Percentiles rank a stretch among this genome's conserved stretches.
Evolutionary conservation across 2,797 vertebrate species (phyloP).

Genomic region (Pempheris klunzingeri): DNA sequence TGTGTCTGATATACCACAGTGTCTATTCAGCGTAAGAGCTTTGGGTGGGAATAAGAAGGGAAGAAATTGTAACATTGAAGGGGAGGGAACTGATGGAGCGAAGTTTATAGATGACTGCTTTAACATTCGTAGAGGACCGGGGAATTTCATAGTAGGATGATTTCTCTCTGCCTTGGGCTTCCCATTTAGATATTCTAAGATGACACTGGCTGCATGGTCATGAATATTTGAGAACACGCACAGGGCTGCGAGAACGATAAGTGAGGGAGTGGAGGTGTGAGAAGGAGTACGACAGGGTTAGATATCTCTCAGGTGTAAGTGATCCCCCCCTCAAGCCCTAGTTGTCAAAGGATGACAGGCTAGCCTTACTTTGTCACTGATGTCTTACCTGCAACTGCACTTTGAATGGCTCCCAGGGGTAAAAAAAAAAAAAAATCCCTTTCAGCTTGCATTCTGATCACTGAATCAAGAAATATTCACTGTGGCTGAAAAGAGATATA

Average conservation of each 20-base stretch:
- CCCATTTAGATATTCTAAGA: slow-evolving; percentile 76
- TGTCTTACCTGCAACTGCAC: slow-evolving; percentile 56
- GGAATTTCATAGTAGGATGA: slow-evolving; percentile 75
- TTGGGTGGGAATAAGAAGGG: slow-evolving; percentile 47
- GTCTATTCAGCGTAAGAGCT: slow-evolving; percentile 26
- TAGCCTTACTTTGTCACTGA: slow-evolving; percentile 60
- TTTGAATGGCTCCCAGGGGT: slow-evolving; percentile 46
- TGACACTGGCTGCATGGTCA: slow-evolving; percentile 70
- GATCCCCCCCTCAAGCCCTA: slow-evolving; percentile 56
- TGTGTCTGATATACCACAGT: slow-evolving; percentile 21
- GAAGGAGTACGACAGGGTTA: slow-evolving; percentile 48
- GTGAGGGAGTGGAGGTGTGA: slow-evolving; percentile 59
- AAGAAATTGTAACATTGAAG: slow-evolving; percentile 36
- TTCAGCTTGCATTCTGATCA: slow-evolving; percentile 48
- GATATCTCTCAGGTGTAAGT: slow-evolving; percentile 70
- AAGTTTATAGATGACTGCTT: slow-evolving; percentile 69
- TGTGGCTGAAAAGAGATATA: slow-evolving; percentile 13
- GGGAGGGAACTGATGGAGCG: slow-evolving; percentile 44
- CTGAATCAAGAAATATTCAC: slow-evolving; percentile 41
- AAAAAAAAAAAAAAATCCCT: slow-evolving; percentile 40
- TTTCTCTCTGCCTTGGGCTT: slow-evolving; percentile 74
- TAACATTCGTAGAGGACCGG: slow-evolving; percentile 65
- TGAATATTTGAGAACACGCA: slow-evolving; percentile 80
- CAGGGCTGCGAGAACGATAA: slow-evolving; percentile 57
- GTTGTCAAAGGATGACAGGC: slow-evolving; percentile 68